phyloP scores from a whole-genome alignment of 2,797 vertebrate species.

The Mionectes olivaceus region DNA sequence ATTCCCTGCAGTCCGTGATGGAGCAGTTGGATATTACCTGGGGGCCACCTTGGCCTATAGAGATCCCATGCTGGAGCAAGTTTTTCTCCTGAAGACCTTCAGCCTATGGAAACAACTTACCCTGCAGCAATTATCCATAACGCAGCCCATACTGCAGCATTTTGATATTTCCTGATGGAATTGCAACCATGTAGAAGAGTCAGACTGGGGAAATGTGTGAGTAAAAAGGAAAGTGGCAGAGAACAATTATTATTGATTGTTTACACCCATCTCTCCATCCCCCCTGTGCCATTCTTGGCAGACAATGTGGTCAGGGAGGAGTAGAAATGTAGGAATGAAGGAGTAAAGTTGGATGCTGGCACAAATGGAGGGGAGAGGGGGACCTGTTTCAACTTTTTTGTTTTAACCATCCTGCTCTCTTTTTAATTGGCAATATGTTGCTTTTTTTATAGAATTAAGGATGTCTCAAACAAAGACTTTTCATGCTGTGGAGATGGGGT shows the following conservation, averaged over 20 bases:
- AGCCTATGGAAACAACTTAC: neutral
- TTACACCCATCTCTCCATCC: rapidly evolving
- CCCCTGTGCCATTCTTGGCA: neutral
- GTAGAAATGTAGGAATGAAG: neutral
- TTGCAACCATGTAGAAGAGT: neutral
- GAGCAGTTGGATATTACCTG: neutral
- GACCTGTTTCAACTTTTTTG: too few relatives aligned
- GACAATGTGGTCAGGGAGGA: neutral
- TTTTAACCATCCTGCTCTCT: neutral
- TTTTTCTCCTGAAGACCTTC: neutral
- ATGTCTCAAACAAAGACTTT: neutral
- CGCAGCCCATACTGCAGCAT: neutral
- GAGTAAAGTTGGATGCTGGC: neutral
- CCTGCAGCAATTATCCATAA: neutral
- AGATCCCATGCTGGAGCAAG: neutral
- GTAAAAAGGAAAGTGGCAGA: neutral
- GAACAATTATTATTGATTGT: neutral
- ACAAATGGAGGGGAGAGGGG: neutral
- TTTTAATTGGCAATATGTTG: neutral
- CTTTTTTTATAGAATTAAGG: neutral
- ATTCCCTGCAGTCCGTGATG: neutral
- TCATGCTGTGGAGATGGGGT: neutral
- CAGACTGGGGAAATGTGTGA: neutral
- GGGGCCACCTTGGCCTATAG: too few relatives aligned
- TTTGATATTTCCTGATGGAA: neutral